Base-by-base conservation (phyloP, 1,140 invertebrate species). In the Macrobrachium rosenbergii region DNA sequence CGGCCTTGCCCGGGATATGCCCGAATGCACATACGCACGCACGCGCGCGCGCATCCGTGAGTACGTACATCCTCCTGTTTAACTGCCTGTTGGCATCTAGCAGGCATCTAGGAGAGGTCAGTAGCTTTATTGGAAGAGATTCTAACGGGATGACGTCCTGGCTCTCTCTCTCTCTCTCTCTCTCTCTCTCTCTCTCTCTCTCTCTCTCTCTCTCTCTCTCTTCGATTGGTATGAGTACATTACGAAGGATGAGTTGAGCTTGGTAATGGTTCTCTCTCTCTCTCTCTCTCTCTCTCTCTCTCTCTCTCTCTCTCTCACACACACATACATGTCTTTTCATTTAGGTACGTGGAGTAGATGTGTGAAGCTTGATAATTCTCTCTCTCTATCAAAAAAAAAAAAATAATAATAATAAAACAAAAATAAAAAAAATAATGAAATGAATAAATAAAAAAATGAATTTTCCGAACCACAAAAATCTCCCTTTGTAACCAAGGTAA, bases 121-220 rank as follows among this genome's bases (percentile, higher is more conserved):
- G 45, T 58, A 58, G 75, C 52, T 2, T 52, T 52, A 52, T 52
- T 52, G 12, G 52, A 10, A 52, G 12, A 2, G 52, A 52, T 52
- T 75, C 72, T 37, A 45, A 17, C 72, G 37, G 23, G 17, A 52
- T 75, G 72, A 75, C 72, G 16, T 28, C 45, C 19, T 21, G 17
- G 17, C 72, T 28, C 3, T 45, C 23, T 21, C 23, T 73, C 17
- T 73, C 72, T 73, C 21, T 73, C 72, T 73, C 72, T 73, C 72
- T 73, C 72, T 73, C 72, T 73, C 72, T 73, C 72, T 73, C 72
- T 73, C 72, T 73, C 72, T 73, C 72, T 73, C 72, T 73, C 72
- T 73, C 72, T 73, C 72, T 73, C 72, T 73, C 67, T 72, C 67
- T 72, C 67, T 72, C 5, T 72, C 67, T 72, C 67, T 11, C 28